These are phyloP conservation scores for Apotomis turbidana DNA, from an alignment of 2,888 invertebrate species.

Conservation along the genomic window DNA sequence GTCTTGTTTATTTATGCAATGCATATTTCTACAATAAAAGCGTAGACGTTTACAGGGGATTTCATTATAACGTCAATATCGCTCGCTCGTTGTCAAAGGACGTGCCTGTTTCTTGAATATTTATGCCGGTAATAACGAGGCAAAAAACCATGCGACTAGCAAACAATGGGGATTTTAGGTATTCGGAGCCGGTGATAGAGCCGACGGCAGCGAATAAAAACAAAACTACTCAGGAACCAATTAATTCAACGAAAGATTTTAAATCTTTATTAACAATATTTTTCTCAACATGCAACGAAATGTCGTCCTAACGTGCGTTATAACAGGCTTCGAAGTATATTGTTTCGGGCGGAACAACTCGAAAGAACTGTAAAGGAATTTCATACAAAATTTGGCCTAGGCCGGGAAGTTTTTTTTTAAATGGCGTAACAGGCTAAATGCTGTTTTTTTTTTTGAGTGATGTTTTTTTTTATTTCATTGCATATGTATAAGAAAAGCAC, in stretches of 20 bases:
- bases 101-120: slow-evolving; percentile 65
- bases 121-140: slow-evolving; percentile 64
- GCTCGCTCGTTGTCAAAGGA: slow-evolving; percentile 60
- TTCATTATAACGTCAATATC: slow-evolving; percentile 70
- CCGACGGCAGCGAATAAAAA: slow-evolving; percentile 13
- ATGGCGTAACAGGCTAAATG: too few relatives aligned
- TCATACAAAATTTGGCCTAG: too few relatives aligned
- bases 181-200: slow-evolving; percentile 18
- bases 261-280: not conserved
- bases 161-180: slow-evolving; percentile 59
- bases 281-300: too few relatives aligned
- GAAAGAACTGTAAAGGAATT: too few relatives aligned
- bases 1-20: slow-evolving; percentile 48
- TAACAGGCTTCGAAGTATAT: too few relatives aligned
- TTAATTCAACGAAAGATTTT: not conserved
- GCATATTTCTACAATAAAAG: slow-evolving; percentile 65
- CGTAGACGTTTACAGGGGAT: slow-evolving; percentile 59
- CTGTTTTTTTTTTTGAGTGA: too few relatives aligned
- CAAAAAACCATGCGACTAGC: slow-evolving; percentile 59
- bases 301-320: too few relatives aligned
- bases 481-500: too few relatives aligned
- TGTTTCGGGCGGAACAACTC: too few relatives aligned
- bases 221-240: slow-evolving; percentile 10
- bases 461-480: too few relatives aligned
- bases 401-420: too few relatives aligned